A percentile compares a stretch with the other conserved stretches of the same genome.
Evolutionary conservation across 2,888 invertebrate species (phyloP).

Genomic region (Drosophila falleni): DNA sequence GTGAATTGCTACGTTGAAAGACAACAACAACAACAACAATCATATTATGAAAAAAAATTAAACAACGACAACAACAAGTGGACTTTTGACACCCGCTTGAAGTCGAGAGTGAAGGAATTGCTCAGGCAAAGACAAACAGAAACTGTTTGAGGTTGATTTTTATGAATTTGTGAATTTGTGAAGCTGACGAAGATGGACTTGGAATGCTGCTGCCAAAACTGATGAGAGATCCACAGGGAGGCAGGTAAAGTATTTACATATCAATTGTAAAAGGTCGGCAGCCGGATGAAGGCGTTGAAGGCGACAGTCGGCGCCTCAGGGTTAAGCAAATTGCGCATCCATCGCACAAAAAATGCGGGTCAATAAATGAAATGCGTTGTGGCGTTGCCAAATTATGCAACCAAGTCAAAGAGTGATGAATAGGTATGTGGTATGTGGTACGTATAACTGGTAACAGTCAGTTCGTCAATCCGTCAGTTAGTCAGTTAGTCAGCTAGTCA

Average conservation of each 20-base stretch:
- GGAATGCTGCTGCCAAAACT: constrained; percentile 31
- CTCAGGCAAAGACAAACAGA: constrained; percentile 49
- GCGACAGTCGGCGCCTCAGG: constrained; percentile 64
- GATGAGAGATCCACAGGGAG: constrained; percentile 13
- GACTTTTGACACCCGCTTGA: constrained; percentile 56
- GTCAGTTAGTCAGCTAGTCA: background rate
- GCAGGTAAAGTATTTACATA: constrained; percentile 67
- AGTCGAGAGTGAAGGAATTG: constrained; percentile 28
- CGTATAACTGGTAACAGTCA: constrained; percentile 11
- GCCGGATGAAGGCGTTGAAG: constrained; percentile 36
- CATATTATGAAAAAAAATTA: background rate
- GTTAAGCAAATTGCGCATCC: constrained; percentile 62
- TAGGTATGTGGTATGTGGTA: background rate
- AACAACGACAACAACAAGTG: constrained; percentile 21
- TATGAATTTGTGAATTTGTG: constrained; percentile 1
- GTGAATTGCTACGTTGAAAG: constrained; percentile 44
- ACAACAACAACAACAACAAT: constrained; percentile 17
- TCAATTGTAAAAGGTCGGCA: constrained; percentile 72
- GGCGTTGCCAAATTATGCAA: constrained; percentile 67
- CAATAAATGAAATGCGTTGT: constrained; percentile 69
- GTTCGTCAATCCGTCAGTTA: background rate
- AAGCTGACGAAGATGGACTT: constrained; percentile 23
- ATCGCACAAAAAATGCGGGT: constrained; percentile 69
- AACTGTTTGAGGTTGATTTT: constrained; percentile 38
- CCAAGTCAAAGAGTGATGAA: background rate